Evolutionary conservation across 2,888 invertebrate species (phyloP).

Genomic region (Platypus cylindrus): DNA sequence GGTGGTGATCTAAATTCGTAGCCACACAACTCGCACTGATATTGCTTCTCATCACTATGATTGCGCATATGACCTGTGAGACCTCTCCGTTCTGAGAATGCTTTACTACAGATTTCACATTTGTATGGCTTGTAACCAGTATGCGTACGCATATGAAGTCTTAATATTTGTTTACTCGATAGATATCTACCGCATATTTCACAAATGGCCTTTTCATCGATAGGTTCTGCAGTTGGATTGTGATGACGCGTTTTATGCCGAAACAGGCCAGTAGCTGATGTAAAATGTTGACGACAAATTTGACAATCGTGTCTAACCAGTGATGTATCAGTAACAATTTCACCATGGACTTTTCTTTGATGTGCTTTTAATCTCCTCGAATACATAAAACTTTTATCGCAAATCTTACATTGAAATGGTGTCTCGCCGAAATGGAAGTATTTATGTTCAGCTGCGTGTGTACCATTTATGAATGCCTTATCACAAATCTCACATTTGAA

Average conservation of each 20-base stretch:
- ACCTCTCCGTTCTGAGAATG: too few species aligned
- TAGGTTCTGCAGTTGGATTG: too few species aligned
- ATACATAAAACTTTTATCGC: conserved; percentile 40
- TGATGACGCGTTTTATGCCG: too few species aligned
- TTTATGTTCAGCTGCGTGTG: conserved; percentile 37
- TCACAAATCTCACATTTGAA: conserved; percentile 35
- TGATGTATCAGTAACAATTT: conserved; percentile 32
- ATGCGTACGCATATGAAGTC: too few species aligned
- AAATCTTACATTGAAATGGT: conserved; percentile 36
- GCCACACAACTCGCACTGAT: conserved; percentile 40
- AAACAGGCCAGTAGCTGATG: conserved; percentile 25
- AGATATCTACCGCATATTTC: conserved; percentile 42
- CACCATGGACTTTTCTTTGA: conserved; percentile 37
- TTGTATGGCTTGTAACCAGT: too few species aligned
- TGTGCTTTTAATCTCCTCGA: conserved; percentile 41
- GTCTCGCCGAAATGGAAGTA: too few species aligned
- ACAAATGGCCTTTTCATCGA: conserved; percentile 34
- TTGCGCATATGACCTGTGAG: conserved; percentile 25
- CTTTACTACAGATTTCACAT: too few species aligned
- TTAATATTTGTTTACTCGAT: background rate
- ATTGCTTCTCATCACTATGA: conserved; percentile 33
- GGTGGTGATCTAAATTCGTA: conserved; percentile 37
- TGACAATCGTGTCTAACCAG: conserved; percentile 30
- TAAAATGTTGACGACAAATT: conserved; percentile 30
- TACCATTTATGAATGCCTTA: conserved; percentile 36